Base-by-base conservation (phyloP, 1,140 invertebrate species). In the Ptiloglossa arizonensis region DNA sequence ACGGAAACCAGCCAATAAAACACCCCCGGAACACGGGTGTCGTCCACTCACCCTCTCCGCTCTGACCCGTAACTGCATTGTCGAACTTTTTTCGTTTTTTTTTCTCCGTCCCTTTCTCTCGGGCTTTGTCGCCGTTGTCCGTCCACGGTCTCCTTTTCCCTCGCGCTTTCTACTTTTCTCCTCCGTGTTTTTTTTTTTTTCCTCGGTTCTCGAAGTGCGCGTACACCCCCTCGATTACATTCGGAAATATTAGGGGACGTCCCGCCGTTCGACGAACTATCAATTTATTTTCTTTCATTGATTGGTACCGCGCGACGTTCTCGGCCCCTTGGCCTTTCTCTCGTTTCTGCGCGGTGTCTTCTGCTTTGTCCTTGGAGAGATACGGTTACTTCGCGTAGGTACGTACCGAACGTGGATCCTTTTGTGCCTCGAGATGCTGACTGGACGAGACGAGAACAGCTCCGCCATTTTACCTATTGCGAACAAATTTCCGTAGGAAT, bases 161-260 rank as follows among this genome's bases (percentile, higher is more conserved):
- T 50, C 52, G 38, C 38, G 29, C 57, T 68, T 52, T 64, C 66
- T 59, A 70, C 46, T 27, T 69, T 44, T 69, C 71, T 76, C 69
- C 75, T 63, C 82, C 77, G n/a, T n/a, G n/a, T n/a, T n/a, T n/a
- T n/a, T 79, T 82, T 78, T 76, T 72, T 68, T 78, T 54, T 73
- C 35, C 62, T 50, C 29, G 46, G 27, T 79, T 79, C 75, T 76
- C 86, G 50, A 85, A 85, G 80, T 73, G 85, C 82, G 83, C 70
- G 80, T 83, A 92, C 92, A 92, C 92, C 92, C 92, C 91, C 87
- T 92, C 92, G 90, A 93, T 93, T 93, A 93, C 90, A 92, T 90
- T 92, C 92, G 92, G 92, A 93, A 93, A 93, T 93, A 93, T 93
- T 93, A 93, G 92, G 92, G 92, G 92, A 93, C 92, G 92, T 90